Base-by-base conservation (phyloP, 2,888 invertebrate genomes). In the Heteromurus nitidus region DNA sequence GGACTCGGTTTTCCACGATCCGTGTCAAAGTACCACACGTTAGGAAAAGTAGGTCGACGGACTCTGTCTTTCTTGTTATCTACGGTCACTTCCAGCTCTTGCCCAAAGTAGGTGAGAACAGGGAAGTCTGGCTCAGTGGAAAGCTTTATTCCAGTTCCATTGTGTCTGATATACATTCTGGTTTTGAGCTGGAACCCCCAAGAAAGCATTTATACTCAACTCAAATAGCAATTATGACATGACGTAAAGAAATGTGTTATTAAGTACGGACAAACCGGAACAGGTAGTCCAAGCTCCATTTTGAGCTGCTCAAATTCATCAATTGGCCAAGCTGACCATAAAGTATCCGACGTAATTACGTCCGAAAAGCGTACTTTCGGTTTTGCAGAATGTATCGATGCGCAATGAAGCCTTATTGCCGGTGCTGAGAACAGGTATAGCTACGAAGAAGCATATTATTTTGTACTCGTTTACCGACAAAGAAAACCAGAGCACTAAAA, bases 291-390 rank as follows among this genome's bases (percentile, higher is more conserved):
- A 31, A 86, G 55, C 7, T 83, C 83, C 76, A 86, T 82, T 50
- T 80, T 65, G 1, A 86, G 31, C 28, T 82, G 64, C 13, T 67
- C 67, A 7, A 70, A 30, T 16, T 70, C 70, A 58, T 84, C 84
- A 31, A 84, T 55, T 3, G 87, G 86, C 62, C 82, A 69, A 11
- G 80, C 81, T 22, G 72, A 72, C 85, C 85, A 87, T 2, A 87
- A 60, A 0, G 87, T 87, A 26, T 87, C 86, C 3, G 84, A 58
- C 16, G 83, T 80, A 20, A 62, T 67, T 0, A 85, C 53, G 64
- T 87, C 86, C 2, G 87, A 86, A 53, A 87, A 83, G 16, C 87
- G 70, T 0, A 87, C 86, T 36, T 83, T 82, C 18, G 87, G 85
- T 47, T 83, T 84, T 30, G 65, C 86, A 2, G 87, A 85, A 50